These are phyloP conservation scores for Lycocorax pyrrhopterus DNA, from an alignment of 2,113 vertebrate genomes.

Conservation along the genomic window DNA sequence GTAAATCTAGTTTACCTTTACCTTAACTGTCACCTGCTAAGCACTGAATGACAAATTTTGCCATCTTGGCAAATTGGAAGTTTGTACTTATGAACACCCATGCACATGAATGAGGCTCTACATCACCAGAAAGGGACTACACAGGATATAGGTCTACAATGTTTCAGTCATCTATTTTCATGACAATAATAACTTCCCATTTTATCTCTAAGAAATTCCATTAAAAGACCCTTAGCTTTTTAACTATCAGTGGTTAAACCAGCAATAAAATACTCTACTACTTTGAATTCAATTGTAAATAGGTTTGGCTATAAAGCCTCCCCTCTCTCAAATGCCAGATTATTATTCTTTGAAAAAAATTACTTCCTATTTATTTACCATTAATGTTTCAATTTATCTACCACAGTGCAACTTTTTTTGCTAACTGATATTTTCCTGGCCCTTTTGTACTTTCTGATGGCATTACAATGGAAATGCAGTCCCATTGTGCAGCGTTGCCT, in stretches of 20 bases:
- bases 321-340: neutral
- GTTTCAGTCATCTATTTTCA: neutral
- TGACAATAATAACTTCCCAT: neutral
- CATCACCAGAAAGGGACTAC: neutral
- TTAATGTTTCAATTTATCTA: neutral
- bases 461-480: constrained; percentile 1
- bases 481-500: neutral
- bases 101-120: neutral
- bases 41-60: neutral
- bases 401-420: neutral
- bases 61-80: neutral
- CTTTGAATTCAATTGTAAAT: neutral
- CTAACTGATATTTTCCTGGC: neutral
- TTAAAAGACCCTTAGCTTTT: neutral
- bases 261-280: neutral
- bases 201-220: neutral
- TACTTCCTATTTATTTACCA: neutral
- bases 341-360: neutral
- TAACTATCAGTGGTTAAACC: neutral
- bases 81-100: neutral
- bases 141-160: neutral
- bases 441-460: neutral
- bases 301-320: neutral
- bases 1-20: neutral
- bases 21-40: neutral